phyloP scores from a whole-genome alignment of 1,140 invertebrate genomes.

The Zaprionus inermis region DNA sequence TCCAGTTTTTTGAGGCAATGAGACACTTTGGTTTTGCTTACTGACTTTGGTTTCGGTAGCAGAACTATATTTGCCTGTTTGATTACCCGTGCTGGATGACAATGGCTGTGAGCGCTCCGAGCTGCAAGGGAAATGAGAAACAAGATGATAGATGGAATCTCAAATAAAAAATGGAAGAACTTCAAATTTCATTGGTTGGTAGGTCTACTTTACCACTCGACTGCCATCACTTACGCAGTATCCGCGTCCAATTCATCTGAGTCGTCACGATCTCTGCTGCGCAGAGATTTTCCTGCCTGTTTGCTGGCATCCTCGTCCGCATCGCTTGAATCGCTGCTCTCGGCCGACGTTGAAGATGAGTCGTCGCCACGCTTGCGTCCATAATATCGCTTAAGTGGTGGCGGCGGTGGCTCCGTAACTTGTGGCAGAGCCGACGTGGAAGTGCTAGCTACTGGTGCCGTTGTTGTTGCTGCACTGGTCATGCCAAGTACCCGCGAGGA shows the following conservation, averaged over 20 bases:
- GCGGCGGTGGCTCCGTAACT: slow-evolving; percentile 76
- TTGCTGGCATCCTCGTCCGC: slow-evolving; percentile 44
- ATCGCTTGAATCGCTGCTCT: slow-evolving; percentile 65
- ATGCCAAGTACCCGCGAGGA: slow-evolving; percentile 47
- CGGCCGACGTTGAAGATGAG: slow-evolving; percentile 81
- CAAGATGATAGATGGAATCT: neutral
- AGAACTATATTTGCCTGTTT: slow-evolving; percentile 84
- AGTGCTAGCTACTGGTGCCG: slow-evolving; percentile 7
- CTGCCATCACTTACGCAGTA: slow-evolving; percentile 78
- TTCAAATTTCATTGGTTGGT: slow-evolving; percentile 9
- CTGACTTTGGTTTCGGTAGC: slow-evolving; percentile 94
- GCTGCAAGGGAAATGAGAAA: slow-evolving; percentile 56
- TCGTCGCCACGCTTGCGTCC: slow-evolving; percentile 87
- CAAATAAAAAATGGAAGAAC: neutral
- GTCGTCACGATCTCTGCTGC: slow-evolving; percentile 60
- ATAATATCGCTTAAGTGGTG: slow-evolving; percentile 87
- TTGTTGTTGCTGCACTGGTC: slow-evolving; percentile 14
- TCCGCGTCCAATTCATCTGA: slow-evolving; percentile 79
- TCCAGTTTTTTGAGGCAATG: slow-evolving; percentile 74
- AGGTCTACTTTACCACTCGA: slow-evolving; percentile 73
- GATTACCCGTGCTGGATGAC: slow-evolving; percentile 81
- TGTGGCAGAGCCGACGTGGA: slow-evolving; percentile 30
- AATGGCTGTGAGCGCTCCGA: slow-evolving; percentile 75
- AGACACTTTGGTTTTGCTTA: slow-evolving; percentile 91
- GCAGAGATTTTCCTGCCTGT: slow-evolving; percentile 62